Conservation (phyloP, 2,797 vertebrate genomes). For the Triplophysa yarkandensis region DNA sequence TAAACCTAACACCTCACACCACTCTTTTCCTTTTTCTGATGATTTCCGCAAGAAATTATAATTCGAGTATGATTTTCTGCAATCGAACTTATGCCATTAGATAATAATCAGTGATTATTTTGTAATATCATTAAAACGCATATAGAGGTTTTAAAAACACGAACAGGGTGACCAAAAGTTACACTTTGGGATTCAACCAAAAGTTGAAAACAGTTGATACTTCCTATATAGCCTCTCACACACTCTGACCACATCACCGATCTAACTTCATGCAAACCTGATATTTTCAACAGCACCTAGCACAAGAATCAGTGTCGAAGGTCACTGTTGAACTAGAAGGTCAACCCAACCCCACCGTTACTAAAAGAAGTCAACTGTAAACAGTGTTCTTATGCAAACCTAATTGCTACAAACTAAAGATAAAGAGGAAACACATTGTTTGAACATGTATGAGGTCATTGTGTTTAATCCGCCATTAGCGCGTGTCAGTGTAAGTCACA, state of each 20-base stretch:
- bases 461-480: neutral
- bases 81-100: neutral
- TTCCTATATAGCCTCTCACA: no score
- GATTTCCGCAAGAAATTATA: no score
- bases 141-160: neutral
- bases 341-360: neutral
- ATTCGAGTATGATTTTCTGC: neutral
- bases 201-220: no score
- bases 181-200: no score
- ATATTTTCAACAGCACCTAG: neutral
- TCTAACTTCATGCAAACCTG: no score
- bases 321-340: no score
- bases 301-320: neutral
- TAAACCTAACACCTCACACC: neutral
- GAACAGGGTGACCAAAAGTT: neutral
- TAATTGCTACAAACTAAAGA: neutral
- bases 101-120: neutral
- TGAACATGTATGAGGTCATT: neutral
- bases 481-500: neutral
- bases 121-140: neutral
- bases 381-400: neutral
- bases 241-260: no score
- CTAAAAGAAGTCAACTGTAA: neutral
- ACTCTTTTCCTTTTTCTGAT: neutral
- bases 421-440: neutral